Evolutionary conservation across 1,140 invertebrate species (phyloP).

Genomic region (Andrena cerasifolii): DNA sequence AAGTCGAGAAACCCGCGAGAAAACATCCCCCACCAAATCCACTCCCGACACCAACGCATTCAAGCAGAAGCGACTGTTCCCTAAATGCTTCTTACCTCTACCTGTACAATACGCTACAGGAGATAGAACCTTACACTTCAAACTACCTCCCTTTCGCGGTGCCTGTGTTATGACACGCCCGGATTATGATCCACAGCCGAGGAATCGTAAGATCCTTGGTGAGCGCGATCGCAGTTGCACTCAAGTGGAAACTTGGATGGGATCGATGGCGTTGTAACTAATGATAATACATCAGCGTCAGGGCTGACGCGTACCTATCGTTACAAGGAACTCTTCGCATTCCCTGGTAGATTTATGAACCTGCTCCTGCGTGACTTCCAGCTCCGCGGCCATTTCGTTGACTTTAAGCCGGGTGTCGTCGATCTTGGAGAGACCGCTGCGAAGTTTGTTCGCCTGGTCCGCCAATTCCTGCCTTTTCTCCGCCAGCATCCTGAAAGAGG

Average conservation of each 20-base stretch:
- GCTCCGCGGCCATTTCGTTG: conserved; percentile 89
- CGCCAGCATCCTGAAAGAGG: conserved; percentile 85
- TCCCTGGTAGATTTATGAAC: conserved; percentile 80
- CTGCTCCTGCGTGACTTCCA: conserved; percentile 89
- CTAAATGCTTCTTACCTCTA: no score
- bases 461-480: conserved; percentile 88
- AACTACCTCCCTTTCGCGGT: no score
- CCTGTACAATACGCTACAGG: no score
- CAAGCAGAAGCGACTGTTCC: no score
- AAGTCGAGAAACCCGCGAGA: no score
- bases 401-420: conserved; percentile 87
- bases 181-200: no score
- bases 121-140: no score
- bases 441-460: conserved; percentile 86
- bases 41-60: no score
- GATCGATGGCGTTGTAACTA: conserved; percentile 50
- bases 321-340: conserved; percentile 89
- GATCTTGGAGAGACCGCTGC: conserved; percentile 71
- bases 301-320: conserved; percentile 81
- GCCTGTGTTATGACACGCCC: no score
- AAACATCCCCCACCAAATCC: no score
- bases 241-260: not conserved
- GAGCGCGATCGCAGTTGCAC: not conserved
- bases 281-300: conserved; percentile 59
- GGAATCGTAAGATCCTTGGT: not conserved